Conservation (phyloP, 2,888 invertebrate genomes). For the Hololepta plana region DNA sequence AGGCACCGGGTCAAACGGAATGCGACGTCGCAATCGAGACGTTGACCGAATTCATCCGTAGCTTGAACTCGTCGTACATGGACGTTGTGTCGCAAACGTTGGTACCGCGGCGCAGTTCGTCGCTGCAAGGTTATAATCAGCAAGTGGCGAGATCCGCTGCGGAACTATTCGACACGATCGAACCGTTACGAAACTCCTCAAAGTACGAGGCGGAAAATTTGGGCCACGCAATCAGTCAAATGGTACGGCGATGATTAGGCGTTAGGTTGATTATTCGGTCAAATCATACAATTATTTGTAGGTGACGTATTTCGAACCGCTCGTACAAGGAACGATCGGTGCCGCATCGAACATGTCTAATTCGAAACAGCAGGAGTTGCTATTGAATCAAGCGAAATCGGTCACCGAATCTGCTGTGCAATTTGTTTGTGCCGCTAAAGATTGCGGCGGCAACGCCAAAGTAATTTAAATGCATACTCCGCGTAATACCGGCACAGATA, state of each 20-base stretch:
- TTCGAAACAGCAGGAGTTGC: conserved; percentile 66
- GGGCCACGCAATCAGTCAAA: conserved; percentile 68
- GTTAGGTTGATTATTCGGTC: too few relatives aligned
- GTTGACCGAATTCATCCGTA: conserved; percentile 54
- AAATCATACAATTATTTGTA: too few relatives aligned
- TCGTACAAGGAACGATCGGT: conserved; percentile 71
- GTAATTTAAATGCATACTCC: conserved; percentile 23
- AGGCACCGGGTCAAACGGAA: conserved; percentile 91
- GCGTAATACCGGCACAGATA: neutral
- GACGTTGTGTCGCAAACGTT: conserved; percentile 46
- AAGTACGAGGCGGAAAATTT: conserved; percentile 84
- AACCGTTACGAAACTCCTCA: conserved; percentile 69
- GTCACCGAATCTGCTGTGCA: conserved; percentile 86
- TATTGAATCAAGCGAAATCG: conserved; percentile 85
- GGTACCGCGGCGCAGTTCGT: conserved; percentile 18
- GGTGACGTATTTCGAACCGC: conserved; percentile 66
- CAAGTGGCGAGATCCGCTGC: conserved; percentile 42
- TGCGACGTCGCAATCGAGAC: conserved; percentile 71
- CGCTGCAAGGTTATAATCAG: conserved; percentile 32
- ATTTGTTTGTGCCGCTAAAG: conserved; percentile 66
- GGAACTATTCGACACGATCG: conserved; percentile 69
- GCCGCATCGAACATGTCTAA: conserved; percentile 78
- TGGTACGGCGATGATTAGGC: too few relatives aligned
- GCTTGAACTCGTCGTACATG: conserved; percentile 73
- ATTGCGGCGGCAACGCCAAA: conserved; percentile 85